Conservation (phyloP, 92 coral and sea anemone species). For the Scolanthus callimorphus region DNA sequence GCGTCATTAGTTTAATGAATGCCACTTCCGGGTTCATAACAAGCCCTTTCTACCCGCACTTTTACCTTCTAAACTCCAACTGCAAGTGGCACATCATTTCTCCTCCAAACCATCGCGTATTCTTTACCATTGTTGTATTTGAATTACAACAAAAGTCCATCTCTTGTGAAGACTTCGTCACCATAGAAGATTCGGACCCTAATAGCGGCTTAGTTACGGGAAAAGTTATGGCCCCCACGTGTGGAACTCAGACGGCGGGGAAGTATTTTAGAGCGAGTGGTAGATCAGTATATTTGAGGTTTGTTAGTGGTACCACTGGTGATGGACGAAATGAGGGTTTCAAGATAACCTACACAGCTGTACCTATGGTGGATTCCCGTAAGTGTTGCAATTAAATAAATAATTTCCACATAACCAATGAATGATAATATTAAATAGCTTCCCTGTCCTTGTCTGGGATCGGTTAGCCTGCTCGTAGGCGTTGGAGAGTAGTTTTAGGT, state of each 20-base stretch:
- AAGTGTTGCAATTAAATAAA: too few relatives aligned
- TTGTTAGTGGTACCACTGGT: too few relatives aligned
- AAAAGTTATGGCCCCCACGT: neutral
- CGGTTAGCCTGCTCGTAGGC: too few relatives aligned
- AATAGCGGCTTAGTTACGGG: neutral
- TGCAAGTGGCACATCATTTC: conserved; percentile 7
- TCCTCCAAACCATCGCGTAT: conserved; percentile 2
- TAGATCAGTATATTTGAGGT: neutral
- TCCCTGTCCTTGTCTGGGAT: too few relatives aligned
- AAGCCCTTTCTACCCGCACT: conserved; percentile 3
- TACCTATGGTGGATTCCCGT: too few relatives aligned
- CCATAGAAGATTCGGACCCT: neutral
- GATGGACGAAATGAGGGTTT: too few relatives aligned
- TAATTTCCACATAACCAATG: too few relatives aligned
- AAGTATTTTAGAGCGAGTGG: neutral
- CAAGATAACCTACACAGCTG: too few relatives aligned
- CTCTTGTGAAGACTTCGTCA: conserved; percentile 3
- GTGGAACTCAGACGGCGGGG: neutral
- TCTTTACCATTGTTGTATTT: neutral
- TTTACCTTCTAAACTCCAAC: neutral
- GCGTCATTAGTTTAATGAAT: neutral
- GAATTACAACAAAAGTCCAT: neutral
- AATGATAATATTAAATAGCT: too few relatives aligned
- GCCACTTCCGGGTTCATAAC: conserved; percentile 5
- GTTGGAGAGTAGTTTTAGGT: too few relatives aligned